Percentiles rank a stretch among this genome's conserved stretches.
Conservation (phyloP, 2,797 vertebrate genomes). For the Heliangelus exortis region DNA sequence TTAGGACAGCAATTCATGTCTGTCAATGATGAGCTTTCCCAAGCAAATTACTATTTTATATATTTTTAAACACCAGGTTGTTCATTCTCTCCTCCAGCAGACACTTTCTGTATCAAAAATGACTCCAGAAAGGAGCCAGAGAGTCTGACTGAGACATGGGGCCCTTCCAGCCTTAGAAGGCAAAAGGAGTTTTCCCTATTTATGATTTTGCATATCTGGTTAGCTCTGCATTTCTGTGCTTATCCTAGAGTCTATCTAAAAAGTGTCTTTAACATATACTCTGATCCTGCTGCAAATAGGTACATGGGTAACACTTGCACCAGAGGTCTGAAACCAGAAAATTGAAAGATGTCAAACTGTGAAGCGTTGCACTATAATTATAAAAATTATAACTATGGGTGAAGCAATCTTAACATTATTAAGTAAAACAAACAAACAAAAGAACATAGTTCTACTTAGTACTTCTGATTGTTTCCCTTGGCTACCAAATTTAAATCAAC, state of each 20-base stretch:
- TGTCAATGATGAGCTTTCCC: not conserved
- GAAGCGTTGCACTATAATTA: conserved; percentile 11
- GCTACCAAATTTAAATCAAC: conserved; percentile 28
- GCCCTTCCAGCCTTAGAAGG: not conserved
- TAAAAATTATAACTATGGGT: not conserved
- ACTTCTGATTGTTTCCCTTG: conserved; percentile 1
- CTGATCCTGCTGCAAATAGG: not conserved
- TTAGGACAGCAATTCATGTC: not conserved
- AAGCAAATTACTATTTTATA: conserved; percentile 25
- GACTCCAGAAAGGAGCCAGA: conserved; percentile 18
- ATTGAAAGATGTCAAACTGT: not conserved
- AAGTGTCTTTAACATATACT: not conserved
- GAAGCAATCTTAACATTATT: not conserved
- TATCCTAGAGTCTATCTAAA: not conserved
- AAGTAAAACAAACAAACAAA: conserved; percentile 7
- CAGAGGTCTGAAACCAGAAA: not conserved
- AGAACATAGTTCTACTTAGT: not conserved
- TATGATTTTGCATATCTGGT: not conserved
- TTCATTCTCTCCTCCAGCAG: not conserved
- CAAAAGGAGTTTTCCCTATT: not conserved
- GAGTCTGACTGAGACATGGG: not conserved
- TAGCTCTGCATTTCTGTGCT: not conserved
- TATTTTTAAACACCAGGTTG: conserved; percentile 28
- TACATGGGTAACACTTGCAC: not conserved
- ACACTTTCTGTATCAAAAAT: conserved; percentile 5